Evolutionary conservation across 2,113 vertebrate genomes (phyloP).

Genomic region (Turdus rufiventris): DNA sequence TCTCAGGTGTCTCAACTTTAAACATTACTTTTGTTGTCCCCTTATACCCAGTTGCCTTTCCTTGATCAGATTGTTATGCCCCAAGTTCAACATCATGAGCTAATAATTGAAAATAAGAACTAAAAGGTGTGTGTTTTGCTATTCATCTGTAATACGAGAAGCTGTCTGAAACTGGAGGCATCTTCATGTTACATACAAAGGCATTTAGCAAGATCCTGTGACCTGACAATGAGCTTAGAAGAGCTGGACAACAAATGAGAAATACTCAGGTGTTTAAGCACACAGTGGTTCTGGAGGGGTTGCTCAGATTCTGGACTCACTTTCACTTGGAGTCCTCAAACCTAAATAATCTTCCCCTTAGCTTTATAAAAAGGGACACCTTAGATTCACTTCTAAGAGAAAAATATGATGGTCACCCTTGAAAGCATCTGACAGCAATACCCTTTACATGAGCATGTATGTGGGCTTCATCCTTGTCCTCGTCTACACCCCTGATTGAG

Average conservation of each 20-base stretch:
- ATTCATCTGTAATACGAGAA: background rate
- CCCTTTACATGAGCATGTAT: background rate
- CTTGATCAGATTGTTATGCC: background rate
- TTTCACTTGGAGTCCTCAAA: background rate
- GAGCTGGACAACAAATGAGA: background rate
- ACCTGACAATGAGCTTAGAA: background rate
- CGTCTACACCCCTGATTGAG: background rate
- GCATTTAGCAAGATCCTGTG: background rate
- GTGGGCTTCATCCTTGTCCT: background rate
- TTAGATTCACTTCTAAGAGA: background rate
- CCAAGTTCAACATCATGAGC: background rate
- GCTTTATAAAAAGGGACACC: background rate
- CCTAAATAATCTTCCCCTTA: background rate
- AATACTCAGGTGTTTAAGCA: background rate
- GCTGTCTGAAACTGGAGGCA: background rate
- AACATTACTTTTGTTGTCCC: background rate
- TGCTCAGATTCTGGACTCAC: background rate
- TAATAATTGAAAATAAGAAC: background rate
- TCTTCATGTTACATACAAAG: background rate
- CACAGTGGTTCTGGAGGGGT: background rate
- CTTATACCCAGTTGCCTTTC: background rate
- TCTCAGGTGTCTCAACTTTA: background rate
- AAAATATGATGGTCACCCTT: background rate
- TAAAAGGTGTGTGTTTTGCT: background rate
- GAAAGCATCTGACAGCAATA: background rate